phyloP scores from a whole-genome alignment of 2,113 vertebrate species.

The Synodontis membranacea region DNA sequence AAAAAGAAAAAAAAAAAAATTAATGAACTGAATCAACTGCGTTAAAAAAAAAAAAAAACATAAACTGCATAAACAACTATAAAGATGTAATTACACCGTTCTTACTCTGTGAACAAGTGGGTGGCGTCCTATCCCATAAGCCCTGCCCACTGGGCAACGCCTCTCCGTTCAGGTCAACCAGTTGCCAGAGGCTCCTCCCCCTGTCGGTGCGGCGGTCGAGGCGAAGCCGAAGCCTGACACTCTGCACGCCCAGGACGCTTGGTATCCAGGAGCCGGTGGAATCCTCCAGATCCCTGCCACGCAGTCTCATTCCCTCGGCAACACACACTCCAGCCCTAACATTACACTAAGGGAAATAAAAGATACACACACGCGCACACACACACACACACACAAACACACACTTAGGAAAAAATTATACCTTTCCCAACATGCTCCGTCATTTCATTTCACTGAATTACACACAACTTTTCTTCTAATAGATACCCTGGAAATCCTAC shows the following conservation, averaged over 20 bases:
- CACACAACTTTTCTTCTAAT: too few species aligned
- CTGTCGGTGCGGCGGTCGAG: constrained; percentile 62
- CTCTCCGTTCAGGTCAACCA: constrained; percentile 63
- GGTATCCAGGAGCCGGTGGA: constrained; percentile 65
- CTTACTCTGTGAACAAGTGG: constrained; percentile 62
- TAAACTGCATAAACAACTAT: neutral
- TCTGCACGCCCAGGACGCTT: constrained; percentile 60
- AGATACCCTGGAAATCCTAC: too few species aligned
- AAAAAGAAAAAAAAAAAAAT: neutral
- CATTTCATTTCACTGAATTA: neutral
- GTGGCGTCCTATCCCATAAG: constrained; percentile 40
- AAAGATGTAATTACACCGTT: neutral
- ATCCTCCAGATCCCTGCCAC: constrained; percentile 59
- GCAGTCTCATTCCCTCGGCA: constrained; percentile 67
- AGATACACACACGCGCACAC: neutral
- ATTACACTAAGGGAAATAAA: constrained; percentile 58
- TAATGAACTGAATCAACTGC: neutral
- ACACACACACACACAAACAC: too few species aligned
- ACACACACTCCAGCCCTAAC: constrained; percentile 36
- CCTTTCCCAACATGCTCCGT: neutral
- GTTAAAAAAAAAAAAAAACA: neutral
- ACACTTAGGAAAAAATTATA: neutral
- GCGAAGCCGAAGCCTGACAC: constrained; percentile 67
- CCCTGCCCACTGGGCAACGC: constrained; percentile 39
- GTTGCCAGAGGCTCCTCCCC: constrained; percentile 67